These are phyloP conservation scores for Sceloporus tristichus DNA, from an alignment of 2,113 vertebrate genomes.

Conservation along the genomic window DNA sequence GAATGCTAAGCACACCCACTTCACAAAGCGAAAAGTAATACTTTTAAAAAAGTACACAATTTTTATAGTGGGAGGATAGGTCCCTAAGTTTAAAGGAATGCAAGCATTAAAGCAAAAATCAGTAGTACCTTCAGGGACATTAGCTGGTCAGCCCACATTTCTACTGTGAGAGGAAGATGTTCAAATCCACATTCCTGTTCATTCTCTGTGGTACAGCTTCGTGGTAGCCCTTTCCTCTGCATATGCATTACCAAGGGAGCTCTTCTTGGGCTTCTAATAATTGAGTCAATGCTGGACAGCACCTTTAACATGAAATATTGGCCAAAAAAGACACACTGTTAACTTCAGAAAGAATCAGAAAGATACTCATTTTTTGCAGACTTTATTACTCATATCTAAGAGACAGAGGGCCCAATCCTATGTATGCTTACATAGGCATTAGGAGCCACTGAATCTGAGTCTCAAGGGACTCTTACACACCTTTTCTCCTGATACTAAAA, in stretches of 20 bases:
- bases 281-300: conserved; percentile 77
- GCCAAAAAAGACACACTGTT: background rate
- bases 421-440: background rate
- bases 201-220: conserved; percentile 39
- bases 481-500: background rate
- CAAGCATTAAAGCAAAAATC: background rate
- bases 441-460: background rate
- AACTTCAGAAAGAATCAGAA: background rate
- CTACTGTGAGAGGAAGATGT: conserved; percentile 81
- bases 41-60: background rate
- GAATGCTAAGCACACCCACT: too few species aligned
- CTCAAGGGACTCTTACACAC: too few species aligned
- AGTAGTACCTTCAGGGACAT: conserved; percentile 81
- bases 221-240: conserved; percentile 66
- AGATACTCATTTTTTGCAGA: background rate
- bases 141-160: conserved; percentile 89
- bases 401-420: background rate
- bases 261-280: conserved; percentile 77
- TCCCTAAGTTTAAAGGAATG: background rate
- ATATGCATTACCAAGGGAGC: conserved; percentile 77
- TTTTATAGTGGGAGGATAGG: background rate
- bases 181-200: conserved; percentile 75
- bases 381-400: background rate
- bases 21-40: too few species aligned
- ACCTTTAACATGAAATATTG: conserved; percentile 74